Conservation (phyloP, 2,797 vertebrate species). For the Acanthiza pusilla region DNA sequence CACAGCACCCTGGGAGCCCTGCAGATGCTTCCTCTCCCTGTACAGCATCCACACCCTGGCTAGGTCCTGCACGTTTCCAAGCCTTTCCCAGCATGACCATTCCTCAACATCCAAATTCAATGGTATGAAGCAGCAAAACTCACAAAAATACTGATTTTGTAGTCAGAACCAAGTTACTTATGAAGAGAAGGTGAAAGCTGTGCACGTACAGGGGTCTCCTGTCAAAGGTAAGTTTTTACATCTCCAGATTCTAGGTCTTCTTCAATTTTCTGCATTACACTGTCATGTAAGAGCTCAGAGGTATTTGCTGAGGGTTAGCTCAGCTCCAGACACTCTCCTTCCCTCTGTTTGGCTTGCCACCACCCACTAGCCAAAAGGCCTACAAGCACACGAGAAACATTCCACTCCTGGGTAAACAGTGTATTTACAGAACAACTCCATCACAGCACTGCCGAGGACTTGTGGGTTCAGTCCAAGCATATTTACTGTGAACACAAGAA, state of each 20-base stretch:
- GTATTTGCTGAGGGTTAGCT: not conserved
- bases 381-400: not conserved
- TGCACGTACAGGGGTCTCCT: rapidly evolving
- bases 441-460: not conserved
- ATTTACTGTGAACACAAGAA: not conserved
- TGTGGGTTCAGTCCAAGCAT: not conserved
- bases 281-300: not conserved
- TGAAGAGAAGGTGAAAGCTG: not conserved
- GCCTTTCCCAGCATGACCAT: not conserved
- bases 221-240: not conserved
- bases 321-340: not conserved
- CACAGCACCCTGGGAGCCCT: not conserved
- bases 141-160: not conserved
- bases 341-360: not conserved
- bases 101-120: not conserved
- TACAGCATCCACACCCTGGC: not conserved
- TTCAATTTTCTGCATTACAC: not conserved
- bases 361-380: not conserved
- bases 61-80: not conserved
- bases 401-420: not conserved
- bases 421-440: not conserved
- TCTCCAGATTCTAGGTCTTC: not conserved
- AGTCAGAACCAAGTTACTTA: not conserved
- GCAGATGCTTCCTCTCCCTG: not conserved
- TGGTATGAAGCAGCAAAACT: not conserved